Base-by-base conservation (phyloP, 2,888 invertebrate genomes). In the Piscicola geometra region DNA sequence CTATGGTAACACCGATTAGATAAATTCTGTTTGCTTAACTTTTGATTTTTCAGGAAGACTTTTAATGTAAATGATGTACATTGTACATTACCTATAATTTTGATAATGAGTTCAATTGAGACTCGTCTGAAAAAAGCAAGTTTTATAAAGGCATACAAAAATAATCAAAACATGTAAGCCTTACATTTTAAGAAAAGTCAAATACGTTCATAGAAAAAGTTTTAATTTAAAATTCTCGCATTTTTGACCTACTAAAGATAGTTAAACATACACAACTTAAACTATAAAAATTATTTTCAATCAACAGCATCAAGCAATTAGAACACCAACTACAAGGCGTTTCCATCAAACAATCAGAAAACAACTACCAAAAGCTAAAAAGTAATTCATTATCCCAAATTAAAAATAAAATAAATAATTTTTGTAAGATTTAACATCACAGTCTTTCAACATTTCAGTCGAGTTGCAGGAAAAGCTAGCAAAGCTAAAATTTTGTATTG, bases 401-500 rank as follows among this genome's bases (percentile, higher is more conserved):
- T 15, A 41, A 41, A 41, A 41, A 41, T 9, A 5, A 41, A 41
- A 47, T 15, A 47, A 47, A 47, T 47, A 47, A 47, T 47, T 47
- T 47, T 47, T 21, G 21, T 56, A 41, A 9, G 5, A 41, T 41
- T 41, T 41, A 9, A 15, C 9, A 9, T 41, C 41, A 41, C 15
- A 9, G 5, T 41, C 15, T 9, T 41, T 41, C 15, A 41, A 41
- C 15, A n/a, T 41, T 41, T 5, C 41, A 56, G 60, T 18, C 25
- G 60, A 56, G 25, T 25, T 56, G 21, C n/a, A 56, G 3, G 25
- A 21, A 21, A 56, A 56, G 5, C 3, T 56, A n/a, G 60, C 3
- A 21, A 56, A 56, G 60, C n/a, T 56, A 21, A 56, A 56, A n/a
- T 56, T 56, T n/a, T 56, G 60, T 25, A 56, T 25, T 5, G 60